Evolutionary conservation across 2,888 invertebrate species (phyloP).

Genomic region (Therioaphis trifolii): DNA sequence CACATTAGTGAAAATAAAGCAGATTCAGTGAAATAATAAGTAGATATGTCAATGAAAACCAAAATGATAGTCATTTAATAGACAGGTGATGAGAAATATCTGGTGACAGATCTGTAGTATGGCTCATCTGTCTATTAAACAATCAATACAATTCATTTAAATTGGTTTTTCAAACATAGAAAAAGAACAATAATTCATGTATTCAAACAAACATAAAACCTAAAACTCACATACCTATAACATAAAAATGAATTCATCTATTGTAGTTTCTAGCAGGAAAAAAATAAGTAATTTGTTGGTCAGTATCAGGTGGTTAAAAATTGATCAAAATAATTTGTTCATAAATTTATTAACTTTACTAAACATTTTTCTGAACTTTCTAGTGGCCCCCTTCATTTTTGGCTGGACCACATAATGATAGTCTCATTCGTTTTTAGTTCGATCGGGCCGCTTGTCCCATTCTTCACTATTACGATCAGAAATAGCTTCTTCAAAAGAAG

Average conservation of each 20-base stretch:
- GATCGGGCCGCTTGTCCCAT: conserved; percentile 46
- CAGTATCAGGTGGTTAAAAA: background rate
- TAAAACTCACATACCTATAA: background rate
- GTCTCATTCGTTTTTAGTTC: conserved; percentile 59
- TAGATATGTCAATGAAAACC: background rate
- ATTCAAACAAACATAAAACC: background rate
- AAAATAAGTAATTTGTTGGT: conserved; percentile 26
- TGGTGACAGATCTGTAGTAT: no score
- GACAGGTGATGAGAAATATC: no score
- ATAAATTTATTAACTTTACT: conserved; percentile 53
- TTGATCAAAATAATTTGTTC: conserved; percentile 52
- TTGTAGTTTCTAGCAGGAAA: background rate
- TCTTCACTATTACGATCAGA: conserved; percentile 35
- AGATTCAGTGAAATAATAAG: conserved; percentile 2
- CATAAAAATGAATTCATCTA: background rate
- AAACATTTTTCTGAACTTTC: conserved; percentile 43
- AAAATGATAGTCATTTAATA: background rate
- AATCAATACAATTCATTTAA: background rate
- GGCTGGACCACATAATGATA: conserved; percentile 54
- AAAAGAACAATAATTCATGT: background rate
- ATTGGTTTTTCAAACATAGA: conserved; percentile 8
- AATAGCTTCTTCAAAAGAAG: conserved; percentile 31
- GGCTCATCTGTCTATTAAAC: no score
- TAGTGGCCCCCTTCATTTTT: conserved; percentile 49
- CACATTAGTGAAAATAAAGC: conserved; percentile 19